Base-by-base conservation (phyloP, 1,140 invertebrate genomes). In the Trichonephila inaurata region DNA sequence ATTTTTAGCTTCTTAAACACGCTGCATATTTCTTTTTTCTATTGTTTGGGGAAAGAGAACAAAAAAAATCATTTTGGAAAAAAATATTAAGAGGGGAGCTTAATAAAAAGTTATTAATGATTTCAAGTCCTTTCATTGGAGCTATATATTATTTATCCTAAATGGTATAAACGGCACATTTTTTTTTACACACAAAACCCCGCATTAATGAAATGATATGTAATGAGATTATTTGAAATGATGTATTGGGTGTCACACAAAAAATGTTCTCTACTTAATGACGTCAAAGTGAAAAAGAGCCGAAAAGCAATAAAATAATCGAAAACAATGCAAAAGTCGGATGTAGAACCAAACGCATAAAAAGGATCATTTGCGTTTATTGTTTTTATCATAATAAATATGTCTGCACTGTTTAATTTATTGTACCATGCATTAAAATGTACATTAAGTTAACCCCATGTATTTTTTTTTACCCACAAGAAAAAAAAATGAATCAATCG, bases 201-300 rank as follows among this genome's bases (percentile, higher is more conserved):
- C 3, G 28, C 72, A 77, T 77, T 77, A 77, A 77, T 77, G 72
- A 77, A 18, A 77, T 77, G 72, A 77, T 77, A 33, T 77, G 72
- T 77, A 77, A 77, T 77, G 72, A 77, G 72, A 77, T 77, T 77
- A 77, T 77, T 77, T 40, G 72, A 77, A 77, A 77, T 77, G 72
- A 77, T 77, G 72, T 77, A 77, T 77, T 77, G 24, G 72, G 72
- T 77, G 72, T 33, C 72, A 77, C 28, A 40, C 28, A 77, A 77
- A 77, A 77, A 77, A 77, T 19, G 21, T 77, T 16, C 4, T 19
- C 33, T 77, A 77, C 28, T 77, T 77, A 77, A 77, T 77, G 72
- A 77, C 72, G 18, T 77, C 4, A 16, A 77, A 77, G 72, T 77
- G 72, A 77, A 77, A 77, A 77, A 40, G 24, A 77, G 24, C 72